Evolutionary conservation across 1,140 invertebrate species (phyloP).

Genomic region (Anthonomus grandis): DNA sequence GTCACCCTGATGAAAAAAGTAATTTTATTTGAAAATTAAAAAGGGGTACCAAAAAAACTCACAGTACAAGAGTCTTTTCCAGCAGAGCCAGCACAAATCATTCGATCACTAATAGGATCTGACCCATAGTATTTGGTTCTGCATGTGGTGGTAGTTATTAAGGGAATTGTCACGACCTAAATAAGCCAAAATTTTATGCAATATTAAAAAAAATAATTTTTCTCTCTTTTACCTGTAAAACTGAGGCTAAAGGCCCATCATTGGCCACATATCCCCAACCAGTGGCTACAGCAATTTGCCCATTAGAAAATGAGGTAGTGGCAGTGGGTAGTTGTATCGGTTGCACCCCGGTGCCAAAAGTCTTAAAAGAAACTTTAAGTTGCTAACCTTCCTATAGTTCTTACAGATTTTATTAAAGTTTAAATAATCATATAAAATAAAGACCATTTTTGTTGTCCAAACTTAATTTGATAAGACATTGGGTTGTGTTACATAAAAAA

Average conservation of each 20-base stretch:
- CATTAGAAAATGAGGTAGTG: slow-evolving; percentile 3
- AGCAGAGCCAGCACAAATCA: slow-evolving; percentile 49
- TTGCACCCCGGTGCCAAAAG: slow-evolving; percentile 11
- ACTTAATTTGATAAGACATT: too few species aligned
- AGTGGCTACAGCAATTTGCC: slow-evolving; percentile 9
- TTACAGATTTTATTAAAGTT: too few species aligned
- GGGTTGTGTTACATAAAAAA: too few species aligned
- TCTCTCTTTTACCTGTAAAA: slow-evolving; percentile 14
- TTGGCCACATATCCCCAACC: slow-evolving; percentile 17
- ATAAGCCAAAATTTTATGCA: slow-evolving; percentile 16
- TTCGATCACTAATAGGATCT: slow-evolving; percentile 35
- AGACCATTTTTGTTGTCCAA: too few species aligned
- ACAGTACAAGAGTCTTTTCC: slow-evolving; percentile 31
- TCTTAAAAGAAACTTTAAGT: slow-evolving; percentile 5
- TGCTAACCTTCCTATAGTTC: too few species aligned
- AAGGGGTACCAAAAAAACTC: slow-evolving; percentile 9
- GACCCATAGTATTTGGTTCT: slow-evolving; percentile 31
- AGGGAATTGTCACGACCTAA: slow-evolving; percentile 42
- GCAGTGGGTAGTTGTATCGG: slow-evolving; percentile 5
- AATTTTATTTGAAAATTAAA: background rate
- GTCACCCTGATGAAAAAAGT: slow-evolving; percentile 48
- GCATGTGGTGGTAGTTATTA: slow-evolving; percentile 38
- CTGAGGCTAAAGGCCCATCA: slow-evolving; percentile 9
- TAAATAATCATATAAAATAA: too few species aligned
- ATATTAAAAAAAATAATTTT: background rate